Base-by-base conservation (phyloP, 2,113 vertebrate genomes). In the Numida meleagris region DNA sequence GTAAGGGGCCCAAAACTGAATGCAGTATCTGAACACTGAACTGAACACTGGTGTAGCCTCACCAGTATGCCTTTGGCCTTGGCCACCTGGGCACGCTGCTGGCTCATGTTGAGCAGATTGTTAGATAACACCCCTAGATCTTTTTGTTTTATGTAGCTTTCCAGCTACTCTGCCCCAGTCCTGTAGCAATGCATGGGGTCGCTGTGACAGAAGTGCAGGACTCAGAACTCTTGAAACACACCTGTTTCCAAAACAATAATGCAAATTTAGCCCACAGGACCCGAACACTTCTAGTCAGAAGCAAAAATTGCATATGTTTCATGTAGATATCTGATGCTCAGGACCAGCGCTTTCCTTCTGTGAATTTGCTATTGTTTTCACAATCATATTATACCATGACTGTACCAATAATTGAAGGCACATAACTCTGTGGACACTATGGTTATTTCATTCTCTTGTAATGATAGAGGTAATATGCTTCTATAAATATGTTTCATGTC, bases 381-480 rank as follows among this genome's bases (percentile, higher is more conserved):
- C 1, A 0, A 78, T 51, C 17, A 29, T 83, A n/a, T 14, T 1
- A 0, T 63, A 72, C 23, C 4, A 13, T 36, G 14, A 36, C 51
- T 53, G 45, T 36, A 70, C 46, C 31, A 70, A 29, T 70, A 88
- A 59, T 21, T 48, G 7, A 74, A 83, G 24, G 7, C 18, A 46
- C 46, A 42, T 36, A 29, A 46, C 7, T 78, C 42, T 65, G 14
- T 40, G 73, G 63, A 48, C 21, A 43, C 7, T 65, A n/a, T 9
- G 24, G 19, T 80, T 83, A 74, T 53, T 65, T 88, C 48, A 46
- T 23, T 68, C 87, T 74, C 36, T 82, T 74, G 23, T 17, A 74
- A 42, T 40, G 42, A 12, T 31, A 79, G 14, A 63, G 24, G 5
- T 36, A 77, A 57, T 67, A 34, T 21, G 5, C 38, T 76, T 82